Evolutionary conservation across 2,888 invertebrate species (phyloP).

Genomic region (Tachina lurida): DNA sequence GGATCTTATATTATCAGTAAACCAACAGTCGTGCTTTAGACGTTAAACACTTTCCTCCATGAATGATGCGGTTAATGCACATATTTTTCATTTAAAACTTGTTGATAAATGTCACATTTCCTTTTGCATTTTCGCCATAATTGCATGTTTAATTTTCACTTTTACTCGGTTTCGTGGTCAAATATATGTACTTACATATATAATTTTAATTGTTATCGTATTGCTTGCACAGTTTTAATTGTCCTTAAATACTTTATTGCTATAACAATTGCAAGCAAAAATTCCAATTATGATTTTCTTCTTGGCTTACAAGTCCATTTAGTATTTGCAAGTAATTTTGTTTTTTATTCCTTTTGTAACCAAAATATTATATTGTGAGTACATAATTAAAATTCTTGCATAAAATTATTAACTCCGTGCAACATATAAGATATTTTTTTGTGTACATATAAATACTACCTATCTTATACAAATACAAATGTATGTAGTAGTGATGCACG

Average conservation of each 20-base stretch:
- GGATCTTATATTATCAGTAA: too few species aligned
- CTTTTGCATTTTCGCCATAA: not conserved
- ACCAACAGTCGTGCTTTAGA: too few species aligned
- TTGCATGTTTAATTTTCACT: not conserved
- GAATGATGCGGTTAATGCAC: not conserved
- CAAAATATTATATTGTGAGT: not conserved
- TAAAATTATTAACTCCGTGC: slow-evolving; percentile 40
- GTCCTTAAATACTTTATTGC: not conserved
- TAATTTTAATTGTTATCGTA: slow-evolving; percentile 15
- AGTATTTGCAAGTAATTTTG: not conserved
- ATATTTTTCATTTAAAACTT: not conserved
- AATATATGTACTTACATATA: not conserved
- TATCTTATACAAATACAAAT: not conserved
- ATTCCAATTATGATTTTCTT: not conserved
- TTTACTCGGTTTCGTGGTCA: slow-evolving; percentile 24
- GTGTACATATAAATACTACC: not conserved
- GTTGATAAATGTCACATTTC: slow-evolving; percentile 7
- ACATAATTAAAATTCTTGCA: slow-evolving; percentile 54
- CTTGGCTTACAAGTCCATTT: slow-evolving; percentile 23
- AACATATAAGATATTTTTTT: slow-evolving; percentile 26
- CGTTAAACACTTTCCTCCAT: too few species aligned
- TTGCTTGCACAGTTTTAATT: slow-evolving; percentile 24
- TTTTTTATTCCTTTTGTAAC: slow-evolving; percentile 30
- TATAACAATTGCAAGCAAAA: not conserved
- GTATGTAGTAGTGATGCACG: too few species aligned